phyloP scores from a whole-genome alignment of 2,888 invertebrate genomes.

The Ophion ventricosus region DNA sequence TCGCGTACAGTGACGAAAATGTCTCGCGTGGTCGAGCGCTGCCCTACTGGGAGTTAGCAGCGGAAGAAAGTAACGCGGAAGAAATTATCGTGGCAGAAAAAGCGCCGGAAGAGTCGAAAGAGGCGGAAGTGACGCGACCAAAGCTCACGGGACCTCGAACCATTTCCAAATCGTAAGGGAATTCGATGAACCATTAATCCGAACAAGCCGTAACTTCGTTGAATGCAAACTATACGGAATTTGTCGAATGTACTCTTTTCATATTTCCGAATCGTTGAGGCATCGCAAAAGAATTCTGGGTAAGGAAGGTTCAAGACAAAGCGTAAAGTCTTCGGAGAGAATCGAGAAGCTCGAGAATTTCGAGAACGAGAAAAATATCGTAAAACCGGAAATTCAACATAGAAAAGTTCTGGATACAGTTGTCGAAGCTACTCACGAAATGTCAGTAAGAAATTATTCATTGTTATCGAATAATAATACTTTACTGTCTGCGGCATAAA shows the following conservation, averaged over 20 bases:
- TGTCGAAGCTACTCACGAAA: conserved; percentile 72
- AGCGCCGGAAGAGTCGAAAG: background rate
- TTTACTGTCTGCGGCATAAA: no score
- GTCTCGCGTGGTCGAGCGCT: conserved; percentile 67
- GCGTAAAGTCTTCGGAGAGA: conserved; percentile 8
- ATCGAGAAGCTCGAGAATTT: background rate
- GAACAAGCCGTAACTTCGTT: background rate
- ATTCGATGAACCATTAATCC: background rate
- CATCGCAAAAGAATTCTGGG: conserved; percentile 14
- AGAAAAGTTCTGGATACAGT: conserved; percentile 67
- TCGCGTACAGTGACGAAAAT: conserved; percentile 58
- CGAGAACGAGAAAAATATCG: conserved; percentile 24
- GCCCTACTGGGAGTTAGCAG: conserved; percentile 71
- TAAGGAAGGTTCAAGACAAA: conserved; percentile 18
- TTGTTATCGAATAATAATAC: no score
- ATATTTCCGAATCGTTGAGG: conserved; percentile 1
- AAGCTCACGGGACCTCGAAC: conserved; percentile 19
- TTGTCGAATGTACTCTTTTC: background rate
- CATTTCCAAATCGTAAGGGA: conserved; percentile 40
- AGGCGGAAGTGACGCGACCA: background rate
- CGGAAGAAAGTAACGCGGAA: background rate
- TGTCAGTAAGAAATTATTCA: conserved; percentile 67
- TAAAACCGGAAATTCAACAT: conserved; percentile 29
- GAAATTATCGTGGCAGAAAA: conserved; percentile 5
- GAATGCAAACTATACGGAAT: background rate